Evolutionary conservation across 1,140 invertebrate species (phyloP).

Genomic region (Melanaphis sacchari): DNA sequence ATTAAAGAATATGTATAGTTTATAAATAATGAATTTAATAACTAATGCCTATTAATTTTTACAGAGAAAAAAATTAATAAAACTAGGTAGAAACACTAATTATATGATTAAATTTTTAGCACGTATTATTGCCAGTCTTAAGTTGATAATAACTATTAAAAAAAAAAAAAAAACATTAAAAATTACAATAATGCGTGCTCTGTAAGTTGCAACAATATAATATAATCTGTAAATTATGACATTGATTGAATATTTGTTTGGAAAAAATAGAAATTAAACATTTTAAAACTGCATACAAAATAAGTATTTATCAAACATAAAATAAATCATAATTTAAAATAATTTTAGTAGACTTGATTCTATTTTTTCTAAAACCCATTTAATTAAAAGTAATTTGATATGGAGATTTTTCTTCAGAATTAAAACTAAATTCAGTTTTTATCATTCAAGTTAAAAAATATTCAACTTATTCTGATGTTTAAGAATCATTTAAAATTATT

Average conservation of each 20-base stretch:
- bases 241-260: background rate
- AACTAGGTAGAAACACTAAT: background rate
- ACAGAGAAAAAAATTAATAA: background rate
- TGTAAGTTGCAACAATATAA: background rate
- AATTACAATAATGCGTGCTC: background rate
- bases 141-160: background rate
- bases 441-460: background rate
- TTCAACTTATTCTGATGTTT: background rate
- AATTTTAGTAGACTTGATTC: background rate
- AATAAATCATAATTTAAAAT: background rate
- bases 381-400: too few species aligned
- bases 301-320: background rate
- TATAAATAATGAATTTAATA: background rate
- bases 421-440: background rate
- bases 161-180: background rate
- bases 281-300: background rate
- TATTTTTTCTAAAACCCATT: background rate
- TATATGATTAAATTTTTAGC: background rate
- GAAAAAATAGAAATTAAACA: too few species aligned
- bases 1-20: background rate
- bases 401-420: background rate
- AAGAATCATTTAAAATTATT: background rate
- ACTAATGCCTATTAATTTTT: background rate
- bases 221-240: background rate
- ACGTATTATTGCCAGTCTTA: background rate